phyloP scores from a whole-genome alignment of 2,113 vertebrate species.

The Choloepus hoffmanni region DNA sequence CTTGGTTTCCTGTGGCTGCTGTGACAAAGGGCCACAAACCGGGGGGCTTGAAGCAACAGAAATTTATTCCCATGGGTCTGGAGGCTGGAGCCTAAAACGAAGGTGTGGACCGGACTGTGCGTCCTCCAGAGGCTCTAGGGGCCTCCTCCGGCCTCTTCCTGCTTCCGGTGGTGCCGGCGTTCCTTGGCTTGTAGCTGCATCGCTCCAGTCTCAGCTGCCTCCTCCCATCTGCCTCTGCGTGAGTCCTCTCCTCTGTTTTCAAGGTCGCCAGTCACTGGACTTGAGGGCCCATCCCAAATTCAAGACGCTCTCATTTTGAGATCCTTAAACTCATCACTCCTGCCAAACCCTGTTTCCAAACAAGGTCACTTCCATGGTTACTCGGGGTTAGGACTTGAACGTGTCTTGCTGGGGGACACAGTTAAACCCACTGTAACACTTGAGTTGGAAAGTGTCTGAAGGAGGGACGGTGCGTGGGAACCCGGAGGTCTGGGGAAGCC shows the following conservation, averaged over 20 bases:
- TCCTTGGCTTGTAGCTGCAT: background rate
- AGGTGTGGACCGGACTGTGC: rapidly evolving
- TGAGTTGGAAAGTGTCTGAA: background rate
- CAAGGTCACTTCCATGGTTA: background rate
- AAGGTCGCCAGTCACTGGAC: background rate
- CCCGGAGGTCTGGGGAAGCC: rapidly evolving
- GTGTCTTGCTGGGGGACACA: background rate
- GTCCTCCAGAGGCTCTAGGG: rapidly evolving
- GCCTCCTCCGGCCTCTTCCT: too few relatives aligned
- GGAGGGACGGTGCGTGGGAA: background rate
- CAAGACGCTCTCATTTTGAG: background rate
- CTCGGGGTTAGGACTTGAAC: background rate
- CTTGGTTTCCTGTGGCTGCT: background rate
- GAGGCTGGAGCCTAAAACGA: background rate
- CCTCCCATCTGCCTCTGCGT: too few relatives aligned
- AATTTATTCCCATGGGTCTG: too few relatives aligned
- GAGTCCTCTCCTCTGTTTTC: background rate
- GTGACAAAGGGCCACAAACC: rapidly evolving
- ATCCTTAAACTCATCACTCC: background rate
- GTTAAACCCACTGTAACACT: rapidly evolving
- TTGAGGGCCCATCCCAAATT: background rate
- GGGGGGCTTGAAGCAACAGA: background rate
- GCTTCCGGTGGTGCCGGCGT: rapidly evolving
- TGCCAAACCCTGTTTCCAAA: background rate
- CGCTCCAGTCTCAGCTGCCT: background rate